phyloP scores from a whole-genome alignment of 2,797 vertebrate genomes.

The Darevskia nairensis region DNA sequence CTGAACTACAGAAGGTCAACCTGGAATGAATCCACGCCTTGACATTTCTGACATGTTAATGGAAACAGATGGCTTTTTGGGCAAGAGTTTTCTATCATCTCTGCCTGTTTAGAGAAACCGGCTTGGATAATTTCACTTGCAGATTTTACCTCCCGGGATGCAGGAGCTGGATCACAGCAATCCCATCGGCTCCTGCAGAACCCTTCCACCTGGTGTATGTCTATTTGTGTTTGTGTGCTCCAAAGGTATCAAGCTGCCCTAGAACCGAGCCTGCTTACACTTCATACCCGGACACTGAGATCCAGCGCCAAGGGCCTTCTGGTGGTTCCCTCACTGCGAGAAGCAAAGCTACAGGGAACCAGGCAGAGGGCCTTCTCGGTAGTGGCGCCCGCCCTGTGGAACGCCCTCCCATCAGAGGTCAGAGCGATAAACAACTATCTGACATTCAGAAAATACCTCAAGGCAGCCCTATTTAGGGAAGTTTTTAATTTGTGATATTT shows the following conservation, averaged over 20 bases:
- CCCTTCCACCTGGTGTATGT: background rate
- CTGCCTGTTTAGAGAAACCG: slow-evolving; percentile 57
- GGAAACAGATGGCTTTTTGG: slow-evolving; percentile 55
- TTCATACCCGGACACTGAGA: too few species aligned
- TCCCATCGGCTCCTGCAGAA: background rate
- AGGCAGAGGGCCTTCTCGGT: too few species aligned
- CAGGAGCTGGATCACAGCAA: background rate
- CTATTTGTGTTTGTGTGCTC: background rate
- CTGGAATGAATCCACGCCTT: background rate
- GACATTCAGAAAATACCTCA: too few species aligned
- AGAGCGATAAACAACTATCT: too few species aligned
- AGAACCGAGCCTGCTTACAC: background rate
- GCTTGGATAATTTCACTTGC: slow-evolving; percentile 37
- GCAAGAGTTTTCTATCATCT: slow-evolving; percentile 37
- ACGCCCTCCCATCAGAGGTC: too few species aligned
- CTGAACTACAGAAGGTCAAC: background rate
- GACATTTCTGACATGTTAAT: background rate
- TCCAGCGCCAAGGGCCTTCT: too few species aligned
- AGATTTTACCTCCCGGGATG: slow-evolving; percentile 33
- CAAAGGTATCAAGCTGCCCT: background rate
- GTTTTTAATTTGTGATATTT: too few species aligned
- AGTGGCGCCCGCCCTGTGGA: too few species aligned
- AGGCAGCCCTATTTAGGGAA: too few species aligned
- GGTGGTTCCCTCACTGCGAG: too few species aligned
- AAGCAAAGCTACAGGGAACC: too few species aligned